phyloP scores from a whole-genome alignment of 2,888 invertebrate species.

The Coremacera marginata region DNA sequence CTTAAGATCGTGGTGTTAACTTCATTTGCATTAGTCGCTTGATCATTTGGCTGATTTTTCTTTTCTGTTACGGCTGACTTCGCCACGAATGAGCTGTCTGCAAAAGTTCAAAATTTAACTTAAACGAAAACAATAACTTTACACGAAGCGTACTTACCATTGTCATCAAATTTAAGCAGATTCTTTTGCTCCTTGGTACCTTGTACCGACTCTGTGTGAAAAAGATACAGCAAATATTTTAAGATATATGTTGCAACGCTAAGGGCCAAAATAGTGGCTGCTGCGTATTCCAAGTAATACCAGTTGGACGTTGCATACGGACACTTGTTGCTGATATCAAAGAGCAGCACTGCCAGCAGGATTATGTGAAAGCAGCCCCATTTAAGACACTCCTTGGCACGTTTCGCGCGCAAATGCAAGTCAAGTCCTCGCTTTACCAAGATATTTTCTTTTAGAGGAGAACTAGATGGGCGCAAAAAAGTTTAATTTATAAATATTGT shows the following conservation, averaged over 20 bases:
- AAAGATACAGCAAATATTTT: slow-evolving; percentile 69
- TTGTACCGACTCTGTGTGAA: slow-evolving; percentile 67
- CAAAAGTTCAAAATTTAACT: neutral
- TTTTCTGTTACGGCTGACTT: slow-evolving; percentile 37
- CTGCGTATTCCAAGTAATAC: slow-evolving; percentile 69
- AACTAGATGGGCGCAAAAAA: neutral
- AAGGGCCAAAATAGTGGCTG: slow-evolving; percentile 69
- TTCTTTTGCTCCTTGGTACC: slow-evolving; percentile 71
- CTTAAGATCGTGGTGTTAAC: slow-evolving; percentile 62
- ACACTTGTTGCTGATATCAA: slow-evolving; percentile 63
- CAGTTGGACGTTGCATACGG: slow-evolving; percentile 56
- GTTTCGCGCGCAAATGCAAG: slow-evolving; percentile 56
- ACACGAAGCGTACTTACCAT: slow-evolving; percentile 49
- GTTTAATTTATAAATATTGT: neutral
- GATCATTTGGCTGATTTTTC: slow-evolving; percentile 34
- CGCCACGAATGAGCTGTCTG: slow-evolving; percentile 62
- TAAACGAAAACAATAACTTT: neutral
- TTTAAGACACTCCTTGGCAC: slow-evolving; percentile 59
- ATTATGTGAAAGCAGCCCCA: slow-evolving; percentile 63
- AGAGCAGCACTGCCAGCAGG: slow-evolving; percentile 57
- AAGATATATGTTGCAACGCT: slow-evolving; percentile 72
- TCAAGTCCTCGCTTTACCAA: slow-evolving; percentile 60
- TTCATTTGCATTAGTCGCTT: slow-evolving; percentile 42
- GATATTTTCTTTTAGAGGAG: slow-evolving; percentile 53
- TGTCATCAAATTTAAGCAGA: slow-evolving; percentile 71